Conservation (phyloP, 2,113 vertebrate genomes). For the Mugil cephalus region DNA sequence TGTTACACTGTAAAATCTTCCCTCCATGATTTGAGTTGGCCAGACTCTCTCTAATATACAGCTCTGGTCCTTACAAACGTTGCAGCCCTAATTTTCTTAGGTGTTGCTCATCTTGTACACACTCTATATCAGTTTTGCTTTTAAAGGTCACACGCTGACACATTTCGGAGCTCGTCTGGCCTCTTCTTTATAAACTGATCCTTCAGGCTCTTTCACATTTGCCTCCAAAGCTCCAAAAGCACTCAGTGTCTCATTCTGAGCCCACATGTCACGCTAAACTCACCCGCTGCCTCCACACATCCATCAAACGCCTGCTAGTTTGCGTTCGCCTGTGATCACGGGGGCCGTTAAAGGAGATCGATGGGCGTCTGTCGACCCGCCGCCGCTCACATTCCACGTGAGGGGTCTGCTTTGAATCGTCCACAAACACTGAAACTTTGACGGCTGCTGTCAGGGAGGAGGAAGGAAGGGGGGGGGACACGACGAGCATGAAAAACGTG, state of each 20-base stretch:
- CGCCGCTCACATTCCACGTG: constrained; percentile 35
- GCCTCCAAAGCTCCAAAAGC: no score
- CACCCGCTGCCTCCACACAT: neutral
- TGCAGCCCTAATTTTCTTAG: no score
- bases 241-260: neutral
- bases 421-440: constrained; percentile 20
- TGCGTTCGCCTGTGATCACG: constrained; percentile 16
- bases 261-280: neutral
- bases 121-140: no score
- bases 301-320: constrained; percentile 15
- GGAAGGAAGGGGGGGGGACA: no score
- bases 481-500: constrained; percentile 18
- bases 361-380: constrained; percentile 30
- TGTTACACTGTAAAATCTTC: no score
- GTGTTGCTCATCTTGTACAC: no score
- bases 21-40: no score
- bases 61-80: no score
- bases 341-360: constrained; percentile 14
- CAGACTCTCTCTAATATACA: no score
- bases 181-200: no score
- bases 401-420: constrained; percentile 31
- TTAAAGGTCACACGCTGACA: no score
- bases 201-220: neutral
- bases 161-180: no score
- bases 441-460: constrained; percentile 22